Evolutionary conservation across 1,140 invertebrate genomes (phyloP).

Genomic region (Epicauta chinensis): DNA sequence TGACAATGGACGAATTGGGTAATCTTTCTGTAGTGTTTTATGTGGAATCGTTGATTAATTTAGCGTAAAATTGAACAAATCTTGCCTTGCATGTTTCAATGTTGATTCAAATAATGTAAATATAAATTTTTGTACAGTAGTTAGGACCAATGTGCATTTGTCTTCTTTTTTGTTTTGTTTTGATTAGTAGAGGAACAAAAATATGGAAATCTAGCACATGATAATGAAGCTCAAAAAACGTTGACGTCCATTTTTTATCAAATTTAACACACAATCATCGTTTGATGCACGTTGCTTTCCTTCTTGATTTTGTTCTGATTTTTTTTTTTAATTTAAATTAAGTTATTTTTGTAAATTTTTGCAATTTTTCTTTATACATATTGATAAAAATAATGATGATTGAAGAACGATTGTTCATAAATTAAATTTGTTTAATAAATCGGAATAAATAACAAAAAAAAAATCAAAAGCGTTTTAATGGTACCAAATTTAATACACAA

Average conservation of each 20-base stretch:
- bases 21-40: neutral
- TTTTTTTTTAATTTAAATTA: slow-evolving; percentile 11
- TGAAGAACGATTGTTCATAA: too few relatives aligned
- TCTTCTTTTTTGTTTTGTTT: slow-evolving; percentile 3
- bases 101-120: slow-evolving; percentile 1
- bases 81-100: slow-evolving; percentile 9
- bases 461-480: too few relatives aligned
- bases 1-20: neutral
- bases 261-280: slow-evolving; percentile 6
- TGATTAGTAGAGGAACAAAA: neutral
- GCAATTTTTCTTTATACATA: slow-evolving; percentile 8
- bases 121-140: slow-evolving; percentile 15
- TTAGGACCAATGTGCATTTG: slow-evolving; percentile 17
- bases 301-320: slow-evolving; percentile 4
- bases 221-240: slow-evolving; percentile 9
- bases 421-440: too few relatives aligned
- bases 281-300: slow-evolving; percentile 3
- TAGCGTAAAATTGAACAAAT: slow-evolving; percentile 3
- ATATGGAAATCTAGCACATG: neutral
- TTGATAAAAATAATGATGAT: too few relatives aligned
- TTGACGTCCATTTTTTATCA: slow-evolving; percentile 15
- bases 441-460: too few relatives aligned
- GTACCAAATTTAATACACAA: too few relatives aligned
- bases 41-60: slow-evolving; percentile 1
- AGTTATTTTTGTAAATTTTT: slow-evolving; percentile 15